Conservation (phyloP, 2,797 vertebrate species). For the Falco cherrug region DNA sequence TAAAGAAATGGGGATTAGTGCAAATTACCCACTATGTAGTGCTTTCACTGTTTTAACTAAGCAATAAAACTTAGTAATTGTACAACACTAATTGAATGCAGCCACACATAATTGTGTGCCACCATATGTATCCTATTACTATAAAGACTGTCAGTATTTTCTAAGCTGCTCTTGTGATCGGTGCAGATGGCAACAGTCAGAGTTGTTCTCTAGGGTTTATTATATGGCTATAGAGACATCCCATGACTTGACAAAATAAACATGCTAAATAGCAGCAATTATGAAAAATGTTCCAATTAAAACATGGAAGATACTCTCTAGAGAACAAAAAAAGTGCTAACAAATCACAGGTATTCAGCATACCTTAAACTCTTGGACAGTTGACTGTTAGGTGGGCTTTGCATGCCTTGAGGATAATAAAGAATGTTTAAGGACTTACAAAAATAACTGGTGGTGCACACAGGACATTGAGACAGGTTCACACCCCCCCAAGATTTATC, state of each 20-base stretch:
- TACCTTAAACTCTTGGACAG: background rate
- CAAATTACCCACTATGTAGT: slow-evolving; percentile 76
- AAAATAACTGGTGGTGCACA: background rate
- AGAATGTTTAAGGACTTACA: background rate
- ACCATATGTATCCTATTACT: slow-evolving; percentile 82
- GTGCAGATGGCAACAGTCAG: slow-evolving; percentile 80
- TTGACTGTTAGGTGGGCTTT: background rate
- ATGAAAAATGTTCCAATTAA: slow-evolving; percentile 76
- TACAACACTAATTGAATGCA: slow-evolving; percentile 82
- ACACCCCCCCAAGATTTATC: background rate
- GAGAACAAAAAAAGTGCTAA: background rate
- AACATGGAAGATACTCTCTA: slow-evolving; percentile 41
- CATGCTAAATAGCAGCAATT: slow-evolving; percentile 76
- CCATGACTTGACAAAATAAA: slow-evolving; percentile 78
- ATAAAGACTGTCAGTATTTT: slow-evolving; percentile 77
- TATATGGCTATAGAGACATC: slow-evolving; percentile 79
- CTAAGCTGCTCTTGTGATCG: slow-evolving; percentile 74
- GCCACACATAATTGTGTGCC: slow-evolving; percentile 74
- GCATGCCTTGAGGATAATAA: background rate
- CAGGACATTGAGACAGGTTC: background rate
- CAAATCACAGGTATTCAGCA: background rate
- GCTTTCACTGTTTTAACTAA: slow-evolving; percentile 81
- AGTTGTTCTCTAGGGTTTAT: slow-evolving; percentile 79
- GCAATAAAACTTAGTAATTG: slow-evolving; percentile 83
- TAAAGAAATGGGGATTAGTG: slow-evolving; percentile 78